Percentiles rank a stretch among this genome's conserved stretches.
These are phyloP conservation scores for Melitaea athalia DNA, from an alignment of 2,888 invertebrate genomes.

Conservation along the genomic window DNA sequence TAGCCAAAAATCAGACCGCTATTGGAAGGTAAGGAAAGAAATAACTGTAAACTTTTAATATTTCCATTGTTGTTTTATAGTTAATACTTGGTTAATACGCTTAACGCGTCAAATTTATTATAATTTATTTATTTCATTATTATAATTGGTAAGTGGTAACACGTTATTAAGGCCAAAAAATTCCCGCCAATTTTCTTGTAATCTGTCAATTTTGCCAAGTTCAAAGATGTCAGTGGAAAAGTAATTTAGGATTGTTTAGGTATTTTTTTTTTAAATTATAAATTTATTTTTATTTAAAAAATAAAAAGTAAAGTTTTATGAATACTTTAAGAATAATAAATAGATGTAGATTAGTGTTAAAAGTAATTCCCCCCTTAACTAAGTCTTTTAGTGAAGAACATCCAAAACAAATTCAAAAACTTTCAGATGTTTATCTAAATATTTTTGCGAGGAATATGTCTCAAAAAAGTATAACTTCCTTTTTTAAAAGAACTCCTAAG, in stretches of 20 bases:
- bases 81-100: too few relatives aligned
- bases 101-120: too few relatives aligned
- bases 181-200: slow-evolving; percentile 3
- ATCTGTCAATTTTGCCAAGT: not conserved
- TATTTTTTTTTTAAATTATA: slow-evolving; percentile 4
- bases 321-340: slow-evolving; percentile 15
- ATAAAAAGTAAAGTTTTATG: slow-evolving; percentile 15
- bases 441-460: slow-evolving; percentile 57
- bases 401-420: not conserved
- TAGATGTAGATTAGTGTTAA: slow-evolving; percentile 22
- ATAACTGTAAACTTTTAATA: too few relatives aligned
- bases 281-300: not conserved
- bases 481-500: slow-evolving; percentile 68
- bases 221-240: not conserved
- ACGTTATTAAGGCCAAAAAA: not conserved
- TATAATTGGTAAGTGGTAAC: not conserved
- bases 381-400: not conserved
- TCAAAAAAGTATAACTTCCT: slow-evolving; percentile 74
- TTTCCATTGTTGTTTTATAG: too few relatives aligned
- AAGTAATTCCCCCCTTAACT: not conserved
- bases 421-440: slow-evolving; percentile 28
- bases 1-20: too few relatives aligned
- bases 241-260: not conserved
- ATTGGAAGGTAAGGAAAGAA: too few relatives aligned
- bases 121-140: too few relatives aligned